Percentiles rank a stretch among this genome's conserved stretches.
These are phyloP conservation scores for Mesocricetus auratus DNA, from an alignment of 2,113 vertebrate species.

Conservation along the genomic window DNA sequence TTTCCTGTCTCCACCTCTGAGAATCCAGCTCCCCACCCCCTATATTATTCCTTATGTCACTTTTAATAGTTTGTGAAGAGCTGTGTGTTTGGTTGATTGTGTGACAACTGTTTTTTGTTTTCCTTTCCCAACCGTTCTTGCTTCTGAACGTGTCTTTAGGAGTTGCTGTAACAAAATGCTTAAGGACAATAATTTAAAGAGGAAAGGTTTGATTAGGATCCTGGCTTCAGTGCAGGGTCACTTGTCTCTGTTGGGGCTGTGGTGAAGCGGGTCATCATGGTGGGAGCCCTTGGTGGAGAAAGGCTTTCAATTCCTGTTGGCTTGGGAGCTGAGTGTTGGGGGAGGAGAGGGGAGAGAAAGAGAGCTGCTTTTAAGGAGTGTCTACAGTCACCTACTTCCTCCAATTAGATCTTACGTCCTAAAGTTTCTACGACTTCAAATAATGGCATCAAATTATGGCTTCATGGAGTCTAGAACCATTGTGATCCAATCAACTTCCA, in stretches of 20 bases:
- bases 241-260: neutral
- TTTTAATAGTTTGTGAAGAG: constrained; percentile 2
- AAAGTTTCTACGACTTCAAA: neutral
- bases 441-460: neutral
- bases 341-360: neutral
- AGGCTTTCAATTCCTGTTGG: neutral
- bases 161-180: neutral
- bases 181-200: neutral
- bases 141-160: neutral
- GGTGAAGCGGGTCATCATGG: neutral
- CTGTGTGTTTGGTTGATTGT: neutral
- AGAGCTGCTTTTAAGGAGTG: neutral
- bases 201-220: neutral
- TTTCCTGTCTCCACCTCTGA: neutral
- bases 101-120: neutral
- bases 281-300: neutral
- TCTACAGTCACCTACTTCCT: neutral
- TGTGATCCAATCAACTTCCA: neutral
- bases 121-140: neutral
- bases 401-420: too few relatives aligned
- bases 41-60: neutral
- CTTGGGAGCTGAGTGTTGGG: neutral
- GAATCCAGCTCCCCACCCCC: neutral
- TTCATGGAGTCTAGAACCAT: too few relatives aligned
- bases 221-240: neutral